Evolutionary conservation across 2,113 vertebrate species (phyloP), one percentile per base, ranked within the genome.

Genomic region (Corvus hawaiiensis): DNA sequence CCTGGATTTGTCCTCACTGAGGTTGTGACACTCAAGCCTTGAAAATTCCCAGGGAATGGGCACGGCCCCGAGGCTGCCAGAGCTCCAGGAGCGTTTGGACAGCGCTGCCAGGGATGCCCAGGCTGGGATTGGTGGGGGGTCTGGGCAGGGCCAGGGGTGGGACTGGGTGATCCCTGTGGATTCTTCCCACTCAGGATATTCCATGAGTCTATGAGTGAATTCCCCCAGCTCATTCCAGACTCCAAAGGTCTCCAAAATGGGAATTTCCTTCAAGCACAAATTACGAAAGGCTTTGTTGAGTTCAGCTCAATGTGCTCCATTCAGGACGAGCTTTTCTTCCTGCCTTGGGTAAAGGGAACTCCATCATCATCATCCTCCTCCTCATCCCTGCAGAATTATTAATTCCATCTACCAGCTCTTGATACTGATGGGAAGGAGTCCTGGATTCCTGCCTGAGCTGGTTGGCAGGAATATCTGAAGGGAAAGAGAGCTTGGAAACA

Each of bases 271-370:
- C 0, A 0, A 58, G 49, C 2, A 22, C 7, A 22, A 24, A 48
- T n/a, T 6, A 64, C 4, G 26, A 26, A 64, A 77, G 32, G 22
- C 27, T 66, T 86, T 62, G 33, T 12, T 62, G 41, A 54, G 46
- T 23, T 49, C 0, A 64, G 46, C 14, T 87, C 68, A 43, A 16
- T 1, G 3, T 26, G 33, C 26, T 62, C 23, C 0, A 0, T 11
- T 71, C 18, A 55, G 56, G 55, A 56, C 0, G 1, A 54, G 35
- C 35, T 8, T 63, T 84, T 58, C 52, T 61, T 56, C 54, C 48
- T 51, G 52, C 62, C 43, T 62, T 20, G 52, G 23, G 22, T 20
- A 22, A 24, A 69, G 17, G 51, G 33, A 78, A 39, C 22, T 78
- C 51, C 17, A 17, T 12, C 74, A 37, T 17, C 69, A 10, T 14